These are phyloP conservation scores for Luidia sarsii DNA, from an alignment of 53 echinoderm and acorn worm species.

Conservation along the genomic window DNA sequence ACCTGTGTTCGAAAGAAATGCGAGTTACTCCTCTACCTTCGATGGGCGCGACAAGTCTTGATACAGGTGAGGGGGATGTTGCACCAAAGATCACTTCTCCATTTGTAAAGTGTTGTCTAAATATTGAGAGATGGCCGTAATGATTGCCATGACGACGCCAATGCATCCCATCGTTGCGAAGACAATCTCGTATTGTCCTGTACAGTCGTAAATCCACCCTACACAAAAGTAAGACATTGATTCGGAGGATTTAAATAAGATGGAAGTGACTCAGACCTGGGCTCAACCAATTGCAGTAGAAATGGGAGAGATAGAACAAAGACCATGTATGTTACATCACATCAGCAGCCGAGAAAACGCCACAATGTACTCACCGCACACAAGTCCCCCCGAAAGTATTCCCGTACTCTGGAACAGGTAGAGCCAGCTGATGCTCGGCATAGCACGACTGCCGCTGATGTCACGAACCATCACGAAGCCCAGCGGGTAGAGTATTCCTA, in stretches of 20 bases:
- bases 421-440: conserved; percentile 3
- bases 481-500: not conserved
- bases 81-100: no score
- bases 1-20: no score
- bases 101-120: no score
- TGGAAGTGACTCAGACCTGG: no score
- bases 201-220: conserved; percentile 15
- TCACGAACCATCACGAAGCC: not conserved
- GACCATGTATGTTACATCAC: no score
- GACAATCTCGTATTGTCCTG: conserved; percentile 4
- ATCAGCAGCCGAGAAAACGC: no score
- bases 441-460: not conserved
- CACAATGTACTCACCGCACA: conserved; percentile 25
- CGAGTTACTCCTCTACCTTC: no score
- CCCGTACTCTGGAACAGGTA: not conserved
- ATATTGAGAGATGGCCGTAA: no score
- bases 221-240: not conserved
- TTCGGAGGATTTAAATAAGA: not conserved
- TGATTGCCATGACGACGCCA: not conserved
- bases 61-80: no score
- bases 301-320: no score
- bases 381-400: not conserved
- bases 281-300: no score
- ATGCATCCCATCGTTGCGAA: conserved; percentile 9
- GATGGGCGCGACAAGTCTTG: no score